These are phyloP conservation scores for Deilephila porcellus DNA, from an alignment of 2,888 invertebrate genomes.

Conservation along the genomic window DNA sequence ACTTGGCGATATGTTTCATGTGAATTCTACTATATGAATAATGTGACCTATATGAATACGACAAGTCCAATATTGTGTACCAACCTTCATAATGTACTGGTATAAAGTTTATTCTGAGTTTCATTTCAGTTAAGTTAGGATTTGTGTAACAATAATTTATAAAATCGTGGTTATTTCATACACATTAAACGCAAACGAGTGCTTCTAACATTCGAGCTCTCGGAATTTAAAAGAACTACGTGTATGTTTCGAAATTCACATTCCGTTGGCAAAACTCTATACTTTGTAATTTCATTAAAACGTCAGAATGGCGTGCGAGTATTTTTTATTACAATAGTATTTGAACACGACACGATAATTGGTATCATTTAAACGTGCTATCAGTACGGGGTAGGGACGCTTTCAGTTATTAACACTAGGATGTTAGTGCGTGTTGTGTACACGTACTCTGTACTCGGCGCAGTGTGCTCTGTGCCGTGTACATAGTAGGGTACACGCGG, in stretches of 20 bases:
- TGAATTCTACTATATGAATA: neutral
- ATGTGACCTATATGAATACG: neutral
- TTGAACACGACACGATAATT: conserved; percentile 38
- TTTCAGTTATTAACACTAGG: conserved; percentile 16
- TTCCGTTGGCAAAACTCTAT: neutral
- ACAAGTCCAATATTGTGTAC: neutral
- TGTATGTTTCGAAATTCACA: neutral
- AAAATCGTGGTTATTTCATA: neutral
- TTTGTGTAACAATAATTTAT: neutral
- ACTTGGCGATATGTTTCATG: conserved; percentile 33
- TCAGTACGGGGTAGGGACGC: neutral
- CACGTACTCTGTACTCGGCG: neutral
- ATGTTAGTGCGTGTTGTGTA: conserved; percentile 14
- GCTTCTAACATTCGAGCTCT: neutral
- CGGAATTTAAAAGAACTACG: neutral
- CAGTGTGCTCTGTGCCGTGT: neutral
- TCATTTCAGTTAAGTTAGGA: neutral
- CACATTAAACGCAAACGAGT: no score
- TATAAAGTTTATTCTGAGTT: neutral
- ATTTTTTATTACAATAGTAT: conserved; percentile 38
- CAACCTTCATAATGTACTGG: neutral
- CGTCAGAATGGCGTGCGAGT: neutral
- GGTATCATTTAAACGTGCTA: conserved; percentile 33
- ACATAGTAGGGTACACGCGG: conserved; percentile 8
- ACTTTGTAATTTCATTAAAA: conserved; percentile 5